Evolutionary conservation across 2,113 vertebrate species (phyloP), one percentile per base, ranked within the genome.

Genomic region (Deroptyus accipitrinus): DNA sequence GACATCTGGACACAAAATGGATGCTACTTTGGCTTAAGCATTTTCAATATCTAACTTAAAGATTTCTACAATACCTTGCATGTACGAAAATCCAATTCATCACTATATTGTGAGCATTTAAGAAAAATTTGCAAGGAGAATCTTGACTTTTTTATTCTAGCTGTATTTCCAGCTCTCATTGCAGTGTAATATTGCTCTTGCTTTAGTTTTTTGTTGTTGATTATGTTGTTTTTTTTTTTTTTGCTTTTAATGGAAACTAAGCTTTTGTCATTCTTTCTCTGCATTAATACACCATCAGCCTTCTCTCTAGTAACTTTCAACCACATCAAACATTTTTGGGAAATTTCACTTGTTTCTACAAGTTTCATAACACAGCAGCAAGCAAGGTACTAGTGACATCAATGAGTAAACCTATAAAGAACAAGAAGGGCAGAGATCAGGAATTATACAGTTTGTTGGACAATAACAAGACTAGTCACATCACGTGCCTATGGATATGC

Each of bases 381-480:
- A 75, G 33, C 28, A 88, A 11, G 25, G 22, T 25, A 62, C 7
- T 77, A 33, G n/a, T 79, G 16, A 37, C 9, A n/a, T 37, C 17
- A 42, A 30, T 44, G n/a, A 73, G 3, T 48, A 73, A 93, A 87
- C 1, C 4, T 35, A 10, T 11, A 39, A 59, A 39, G 23, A 85
- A 5, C 12, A 75, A 55, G 48, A 51, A 48, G 27, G 20, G 17
- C 20, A 84, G 20, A 81, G 5, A 17, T 82, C 33, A 46, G 22
- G 22, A 2, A 6, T 39, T 8, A 19, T 14, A 19, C 0, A 0
- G 7, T 48, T 88, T 86, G 9, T 37, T 5, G 1, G 14, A 25
- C 9, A 42, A 17, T 46, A 25, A 66, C 19, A 24, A 39, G 10
- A 33, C 8, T 13, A 67, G 13, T 63, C 17, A 68, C 27, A n/a